Evolutionary conservation across 2,888 invertebrate genomes (phyloP).

Genomic region (Tanypteryx hageni): DNA sequence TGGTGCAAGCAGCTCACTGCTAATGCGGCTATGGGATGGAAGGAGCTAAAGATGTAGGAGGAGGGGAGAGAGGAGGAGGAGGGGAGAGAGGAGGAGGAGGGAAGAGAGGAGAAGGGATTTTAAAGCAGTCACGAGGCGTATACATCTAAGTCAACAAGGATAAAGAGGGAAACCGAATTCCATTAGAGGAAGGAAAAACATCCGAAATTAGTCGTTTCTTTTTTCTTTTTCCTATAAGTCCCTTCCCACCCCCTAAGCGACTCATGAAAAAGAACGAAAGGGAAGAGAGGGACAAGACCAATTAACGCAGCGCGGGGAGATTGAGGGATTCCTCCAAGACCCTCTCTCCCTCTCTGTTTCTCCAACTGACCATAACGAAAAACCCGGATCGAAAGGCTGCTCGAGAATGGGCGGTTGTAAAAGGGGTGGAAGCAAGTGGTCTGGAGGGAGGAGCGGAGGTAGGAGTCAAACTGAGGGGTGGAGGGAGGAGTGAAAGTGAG

Average conservation of each 20-base stretch:
- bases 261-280: too few relatives aligned
- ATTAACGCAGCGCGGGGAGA: too few relatives aligned
- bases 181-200: too few relatives aligned
- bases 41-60: background rate
- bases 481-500: background rate
- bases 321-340: too few relatives aligned
- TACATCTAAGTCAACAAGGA: too few relatives aligned
- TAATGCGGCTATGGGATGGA: background rate
- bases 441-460: background rate
- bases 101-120: background rate
- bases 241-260: too few relatives aligned
- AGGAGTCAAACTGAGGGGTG: background rate
- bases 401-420: background rate
- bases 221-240: too few relatives aligned
- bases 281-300: too few relatives aligned
- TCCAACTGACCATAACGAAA: constrained; percentile 22
- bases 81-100: background rate
- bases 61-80: background rate
- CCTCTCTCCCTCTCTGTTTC: background rate
- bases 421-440: background rate
- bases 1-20: too few relatives aligned
- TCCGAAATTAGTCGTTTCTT: too few relatives aligned
- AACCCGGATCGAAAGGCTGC: background rate
- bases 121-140: too few relatives aligned
- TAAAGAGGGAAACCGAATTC: too few relatives aligned